Base-by-base conservation (phyloP, 2,113 vertebrate genomes). In the Camelus dromedarius region DNA sequence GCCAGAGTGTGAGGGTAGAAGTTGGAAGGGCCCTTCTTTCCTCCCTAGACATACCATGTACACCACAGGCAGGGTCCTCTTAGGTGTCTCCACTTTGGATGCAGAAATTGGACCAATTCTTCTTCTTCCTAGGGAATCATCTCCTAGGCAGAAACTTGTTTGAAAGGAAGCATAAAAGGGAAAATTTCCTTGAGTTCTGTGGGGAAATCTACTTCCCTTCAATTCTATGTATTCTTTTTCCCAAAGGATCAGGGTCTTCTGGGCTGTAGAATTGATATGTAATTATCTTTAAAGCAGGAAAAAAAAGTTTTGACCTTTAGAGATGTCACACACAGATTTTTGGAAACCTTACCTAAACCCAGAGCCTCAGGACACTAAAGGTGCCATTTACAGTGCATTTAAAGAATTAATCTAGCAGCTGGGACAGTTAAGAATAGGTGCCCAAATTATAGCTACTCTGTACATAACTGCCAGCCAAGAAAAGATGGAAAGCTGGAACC, bases 391-490 rank as follows among this genome's bases (percentile, higher is more conserved):
- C 10, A 56, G 20, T 67, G 12, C 30, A 84, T 54, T n/a, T 76
- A 87, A 84, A 90, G 32, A 91, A 91, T 70, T 94, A 42, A 70
- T 93, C 62, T 91, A 18, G 64, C 38, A 97, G n/a, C 24, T 83
- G 56, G 64, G 58, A 70, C 58, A 54, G 28, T 95, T 91, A 95
- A 89, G 64, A 82, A 50, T 62, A 84, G 38, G 70, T 89, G 42
- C n/a, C 50, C 50, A 93, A 54, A 50, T 95, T 95, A 89, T n/a
- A 92, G 26, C 91, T 20, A 56, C 58, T 81, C 58, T 64, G 11
- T 87, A 83, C 32, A 26, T 77, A 86, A 64, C 52, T 75, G 64
- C 60, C 60, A 89, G 54, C 54, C 72, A 89, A 84, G n/a, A 58
- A 76, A 64, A 88, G 52, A 60, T 80, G 20, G 58, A 89, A 96